Evolutionary conservation across 2,797 vertebrate species (phyloP).

Genomic region (Nasua narica): DNA sequence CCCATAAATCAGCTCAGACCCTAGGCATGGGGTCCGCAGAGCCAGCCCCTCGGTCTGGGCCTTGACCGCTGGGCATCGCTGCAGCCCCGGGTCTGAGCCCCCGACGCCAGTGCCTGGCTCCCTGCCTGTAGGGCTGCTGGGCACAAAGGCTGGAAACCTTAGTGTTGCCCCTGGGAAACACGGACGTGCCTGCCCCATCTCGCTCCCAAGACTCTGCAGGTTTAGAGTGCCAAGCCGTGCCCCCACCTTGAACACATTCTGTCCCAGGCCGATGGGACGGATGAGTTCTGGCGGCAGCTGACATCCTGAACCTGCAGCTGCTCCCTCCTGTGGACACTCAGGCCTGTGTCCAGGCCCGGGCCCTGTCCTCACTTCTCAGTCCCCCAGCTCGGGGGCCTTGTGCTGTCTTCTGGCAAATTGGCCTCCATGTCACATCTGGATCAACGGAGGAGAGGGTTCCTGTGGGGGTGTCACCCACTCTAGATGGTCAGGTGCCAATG

Average conservation of each 20-base stretch:
- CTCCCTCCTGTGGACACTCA: not conserved
- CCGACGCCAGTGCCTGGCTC: accelerated
- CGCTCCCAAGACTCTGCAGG: not conserved
- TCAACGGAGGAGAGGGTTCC: not conserved
- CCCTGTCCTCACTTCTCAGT: not conserved
- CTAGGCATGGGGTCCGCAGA: not conserved
- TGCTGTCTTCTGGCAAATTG: not conserved
- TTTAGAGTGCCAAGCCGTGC: not conserved
- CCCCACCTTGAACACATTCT: not conserved
- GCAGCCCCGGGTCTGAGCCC: not conserved
- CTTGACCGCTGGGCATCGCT: not conserved
- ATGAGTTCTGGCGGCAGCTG: not conserved
- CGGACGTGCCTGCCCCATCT: not conserved
- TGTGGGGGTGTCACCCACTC: no score
- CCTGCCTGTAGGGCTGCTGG: not conserved
- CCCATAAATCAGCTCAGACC: not conserved
- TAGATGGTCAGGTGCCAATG: not conserved
- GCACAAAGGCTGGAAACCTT: not conserved
- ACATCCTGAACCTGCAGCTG: no score
- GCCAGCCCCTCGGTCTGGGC: not conserved
- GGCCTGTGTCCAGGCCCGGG: not conserved
- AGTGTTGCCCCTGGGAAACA: not conserved
- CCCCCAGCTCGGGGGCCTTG: not conserved
- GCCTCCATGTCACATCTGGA: not conserved
- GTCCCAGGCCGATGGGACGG: not conserved